Conservation (phyloP, 2,797 vertebrate genomes). For the Erithacus rubecula region DNA sequence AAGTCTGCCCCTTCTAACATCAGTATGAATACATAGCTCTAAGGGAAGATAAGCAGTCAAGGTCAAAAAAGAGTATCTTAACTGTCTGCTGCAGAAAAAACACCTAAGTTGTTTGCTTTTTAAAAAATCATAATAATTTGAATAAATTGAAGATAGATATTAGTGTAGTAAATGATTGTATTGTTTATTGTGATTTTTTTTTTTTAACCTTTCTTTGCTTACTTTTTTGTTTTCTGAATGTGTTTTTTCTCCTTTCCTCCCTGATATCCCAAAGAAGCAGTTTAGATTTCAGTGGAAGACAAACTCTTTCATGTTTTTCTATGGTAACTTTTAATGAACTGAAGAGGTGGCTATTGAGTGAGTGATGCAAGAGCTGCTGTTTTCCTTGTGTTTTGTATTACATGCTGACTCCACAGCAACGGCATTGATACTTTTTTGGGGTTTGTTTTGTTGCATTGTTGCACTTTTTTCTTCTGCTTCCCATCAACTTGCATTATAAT, state of each 20-base stretch:
- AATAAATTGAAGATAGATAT: neutral
- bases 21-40: neutral
- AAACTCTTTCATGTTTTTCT: neutral
- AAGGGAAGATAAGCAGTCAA: neutral
- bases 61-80: neutral
- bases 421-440: neutral
- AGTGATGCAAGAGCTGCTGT: neutral
- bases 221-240: neutral
- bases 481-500: neutral
- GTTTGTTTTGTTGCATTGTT: neutral
- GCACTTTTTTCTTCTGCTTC: neutral
- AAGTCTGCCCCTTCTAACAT: neutral
- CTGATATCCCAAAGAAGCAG: neutral
- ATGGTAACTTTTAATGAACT: neutral
- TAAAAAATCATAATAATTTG: neutral
- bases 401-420: neutral
- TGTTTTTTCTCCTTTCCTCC: neutral
- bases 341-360: neutral
- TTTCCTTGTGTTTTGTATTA: neutral
- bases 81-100: neutral
- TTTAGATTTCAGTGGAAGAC: neutral
- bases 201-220: neutral
- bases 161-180: neutral
- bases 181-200: neutral
- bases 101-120: neutral